Conservation (phyloP, 2,797 vertebrate species). For the Peromyscus eremicus region DNA sequence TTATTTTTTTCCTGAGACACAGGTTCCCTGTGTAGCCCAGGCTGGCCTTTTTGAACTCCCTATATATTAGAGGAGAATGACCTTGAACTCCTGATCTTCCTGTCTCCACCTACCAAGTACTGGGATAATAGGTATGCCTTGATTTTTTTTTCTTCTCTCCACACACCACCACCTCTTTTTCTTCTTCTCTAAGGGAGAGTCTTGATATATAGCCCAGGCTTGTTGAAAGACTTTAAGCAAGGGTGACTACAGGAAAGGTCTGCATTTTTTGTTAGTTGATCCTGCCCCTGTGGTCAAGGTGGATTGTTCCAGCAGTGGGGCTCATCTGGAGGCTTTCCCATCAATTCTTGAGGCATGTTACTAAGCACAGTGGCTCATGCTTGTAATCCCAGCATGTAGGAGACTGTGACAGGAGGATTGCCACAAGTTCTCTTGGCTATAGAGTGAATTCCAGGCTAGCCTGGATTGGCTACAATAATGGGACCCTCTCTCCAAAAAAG, state of each 20-base stretch:
- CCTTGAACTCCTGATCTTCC: background rate
- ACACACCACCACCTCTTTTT: no score
- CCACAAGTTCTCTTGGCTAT: background rate
- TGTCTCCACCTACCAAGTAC: background rate
- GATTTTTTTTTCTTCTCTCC: no score
- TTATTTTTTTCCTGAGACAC: background rate
- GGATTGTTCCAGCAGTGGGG: background rate
- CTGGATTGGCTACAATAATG: background rate
- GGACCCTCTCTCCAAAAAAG: background rate
- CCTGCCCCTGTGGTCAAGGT: background rate
- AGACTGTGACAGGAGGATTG: background rate
- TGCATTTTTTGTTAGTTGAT: background rate
- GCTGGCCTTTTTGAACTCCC: background rate
- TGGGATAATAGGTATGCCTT: background rate
- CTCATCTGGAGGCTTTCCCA: background rate
- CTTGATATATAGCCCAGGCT: background rate
- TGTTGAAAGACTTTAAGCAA: background rate
- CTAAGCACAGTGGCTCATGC: background rate
- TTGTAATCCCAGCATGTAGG: background rate
- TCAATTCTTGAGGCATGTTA: background rate
- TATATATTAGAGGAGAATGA: background rate
- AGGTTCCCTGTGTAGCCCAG: background rate
- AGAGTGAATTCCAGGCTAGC: background rate
- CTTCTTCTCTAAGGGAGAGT: background rate
- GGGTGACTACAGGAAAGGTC: background rate